Percentiles rank a stretch among this genome's conserved stretches.
These are phyloP conservation scores for Heliconius nattereri DNA, from an alignment of 1,140 invertebrate genomes.

Conservation along the genomic window DNA sequence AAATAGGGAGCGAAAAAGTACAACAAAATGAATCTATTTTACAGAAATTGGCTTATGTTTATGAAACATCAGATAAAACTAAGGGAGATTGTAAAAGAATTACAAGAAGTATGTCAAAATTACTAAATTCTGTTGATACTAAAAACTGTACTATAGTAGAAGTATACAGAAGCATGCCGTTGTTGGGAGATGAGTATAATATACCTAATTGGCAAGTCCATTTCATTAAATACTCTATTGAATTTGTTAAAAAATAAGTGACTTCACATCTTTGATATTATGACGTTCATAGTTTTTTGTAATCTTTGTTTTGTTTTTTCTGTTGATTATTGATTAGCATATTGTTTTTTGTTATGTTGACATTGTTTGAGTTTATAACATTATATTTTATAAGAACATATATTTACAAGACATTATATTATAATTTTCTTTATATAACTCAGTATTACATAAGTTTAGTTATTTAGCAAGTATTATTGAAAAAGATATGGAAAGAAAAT, in stretches of 20 bases:
- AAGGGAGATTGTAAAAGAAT: conserved; percentile 39
- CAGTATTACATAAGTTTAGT: neutral
- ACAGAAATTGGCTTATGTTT: conserved; percentile 14
- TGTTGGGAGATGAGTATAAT: conserved; percentile 60
- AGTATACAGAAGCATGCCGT: conserved; percentile 64
- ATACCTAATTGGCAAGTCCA: conserved; percentile 65
- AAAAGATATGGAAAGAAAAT: neutral
- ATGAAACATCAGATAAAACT: conserved; percentile 16
- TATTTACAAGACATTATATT: neutral
- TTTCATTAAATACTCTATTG: conserved; percentile 56
- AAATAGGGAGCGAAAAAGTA: neutral
- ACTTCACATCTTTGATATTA: too few species aligned
- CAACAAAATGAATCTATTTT: conserved; percentile 10
- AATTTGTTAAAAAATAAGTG: conserved; percentile 42
- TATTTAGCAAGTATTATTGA: neutral
- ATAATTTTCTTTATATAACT: neutral
- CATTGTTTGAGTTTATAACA: neutral
- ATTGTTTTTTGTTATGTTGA: conserved; percentile 2
- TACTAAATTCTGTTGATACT: conserved; percentile 33
- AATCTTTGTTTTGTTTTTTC: neutral
- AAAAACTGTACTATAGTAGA: conserved; percentile 60
- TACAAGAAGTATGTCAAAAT: conserved; percentile 53
- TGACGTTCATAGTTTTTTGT: neutral
- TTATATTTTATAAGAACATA: neutral
- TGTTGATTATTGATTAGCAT: neutral